Conservation (phyloP, 2,888 invertebrate genomes). For the Thecophora atra region DNA sequence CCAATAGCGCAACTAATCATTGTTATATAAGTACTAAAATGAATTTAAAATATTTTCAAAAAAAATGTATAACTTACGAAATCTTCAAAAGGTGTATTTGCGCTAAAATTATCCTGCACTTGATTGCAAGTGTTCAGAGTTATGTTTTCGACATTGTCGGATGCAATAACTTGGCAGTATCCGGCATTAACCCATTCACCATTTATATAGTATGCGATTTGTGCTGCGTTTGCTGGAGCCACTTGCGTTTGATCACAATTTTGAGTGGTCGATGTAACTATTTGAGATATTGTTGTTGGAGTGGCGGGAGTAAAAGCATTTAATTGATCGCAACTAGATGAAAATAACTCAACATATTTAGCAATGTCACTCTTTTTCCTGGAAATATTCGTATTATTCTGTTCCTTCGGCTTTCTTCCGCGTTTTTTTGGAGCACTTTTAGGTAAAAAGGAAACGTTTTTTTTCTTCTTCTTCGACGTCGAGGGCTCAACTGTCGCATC, state of each 20-base stretch:
- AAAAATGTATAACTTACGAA: constrained; percentile 44
- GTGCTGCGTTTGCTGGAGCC: constrained; percentile 35
- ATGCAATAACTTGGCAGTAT: constrained; percentile 39
- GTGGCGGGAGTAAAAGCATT: constrained; percentile 47
- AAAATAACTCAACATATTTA: constrained; percentile 51
- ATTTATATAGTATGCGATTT: constrained; percentile 49
- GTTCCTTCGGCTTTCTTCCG: constrained; percentile 47
- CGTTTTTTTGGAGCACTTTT: constrained; percentile 47
- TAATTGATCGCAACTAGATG: constrained; percentile 43
- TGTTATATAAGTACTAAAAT: no score
- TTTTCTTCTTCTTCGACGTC: constrained; percentile 9
- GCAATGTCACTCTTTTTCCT: constrained; percentile 50
- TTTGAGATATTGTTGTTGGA: constrained; percentile 45
- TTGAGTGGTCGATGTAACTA: constrained; percentile 51
- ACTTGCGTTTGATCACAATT: constrained; percentile 44
- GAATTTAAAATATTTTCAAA: not conserved
- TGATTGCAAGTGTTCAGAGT: constrained; percentile 23
- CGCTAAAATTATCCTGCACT: constrained; percentile 36
- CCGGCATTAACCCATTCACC: constrained; percentile 50
- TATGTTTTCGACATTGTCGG: constrained; percentile 37
- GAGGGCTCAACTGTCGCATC: no score
- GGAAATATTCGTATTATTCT: constrained; percentile 14
- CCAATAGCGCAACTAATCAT: no score
- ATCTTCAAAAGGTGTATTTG: constrained; percentile 45
- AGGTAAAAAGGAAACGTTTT: constrained; percentile 1